Evolutionary conservation across 1,140 invertebrate genomes (phyloP), one percentile per base, ranked within the genome.

Genomic region (Aleiodes sp.): DNA sequence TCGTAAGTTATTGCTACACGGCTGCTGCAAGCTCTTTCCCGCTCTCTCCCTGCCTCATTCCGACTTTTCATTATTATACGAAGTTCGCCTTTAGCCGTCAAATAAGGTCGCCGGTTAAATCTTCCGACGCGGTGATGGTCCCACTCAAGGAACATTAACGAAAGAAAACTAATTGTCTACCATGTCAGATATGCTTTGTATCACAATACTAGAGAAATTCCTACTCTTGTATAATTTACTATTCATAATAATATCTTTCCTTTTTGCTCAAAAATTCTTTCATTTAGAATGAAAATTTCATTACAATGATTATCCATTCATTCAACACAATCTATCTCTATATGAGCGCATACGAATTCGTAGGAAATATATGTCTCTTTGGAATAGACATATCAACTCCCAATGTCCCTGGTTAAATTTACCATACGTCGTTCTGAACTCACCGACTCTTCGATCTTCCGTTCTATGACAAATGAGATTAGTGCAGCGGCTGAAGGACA

Each of bases 1-100:
- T 82, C 75, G 73, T 84, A 82, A 86, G 73, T 86, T 86, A 85
- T 84, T 79, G 77, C 73, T 75, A 71, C 70, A 66, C 63, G 39
- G 29, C 41, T 67, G 62, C 67, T 56, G 57, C 72, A 39, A 46
- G 37, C 35, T 59, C 65, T 60, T 68, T 61, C 41, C 24, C 43
- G 43, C 26, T 9, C 24, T 33, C 26, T 24, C n/a, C 39, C 16
- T 60, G 9, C 10, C 19, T 35, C 56, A 24, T 31, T 61, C 35
- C 21, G 33, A 56, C 31, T 65, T 39, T 33, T 61, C 46, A 31
- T 39, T 52, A 52, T 52, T 52, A 52, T 52, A 52, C 46, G 46
- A 52, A 52, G 21, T 21, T 46, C 19, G 41, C 41, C 64, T 59
- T 39, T 21, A 31, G 19, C 31, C 24, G 26, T 14, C 63, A 35